Conservation (phyloP, 2,888 invertebrate species). For the Lasioglossum vierecki region DNA sequence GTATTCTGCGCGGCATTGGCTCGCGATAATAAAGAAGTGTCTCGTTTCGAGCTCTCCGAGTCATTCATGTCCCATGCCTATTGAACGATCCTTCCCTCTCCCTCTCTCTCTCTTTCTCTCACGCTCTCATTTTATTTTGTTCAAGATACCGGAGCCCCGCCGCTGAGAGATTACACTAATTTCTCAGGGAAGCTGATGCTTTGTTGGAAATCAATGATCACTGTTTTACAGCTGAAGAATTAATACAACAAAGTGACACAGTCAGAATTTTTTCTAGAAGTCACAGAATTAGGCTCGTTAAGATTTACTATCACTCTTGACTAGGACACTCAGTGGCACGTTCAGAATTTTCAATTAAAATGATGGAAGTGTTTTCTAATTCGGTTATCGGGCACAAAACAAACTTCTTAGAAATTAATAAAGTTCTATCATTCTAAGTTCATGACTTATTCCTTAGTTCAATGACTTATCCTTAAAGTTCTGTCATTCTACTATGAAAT, state of each 20-base stretch:
- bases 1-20: constrained; percentile 6
- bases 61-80: background rate
- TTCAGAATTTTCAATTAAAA: background rate
- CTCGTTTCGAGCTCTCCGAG: background rate
- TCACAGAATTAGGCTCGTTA: background rate
- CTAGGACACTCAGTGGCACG: too few relatives aligned
- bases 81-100: background rate
- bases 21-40: constrained; percentile 16
- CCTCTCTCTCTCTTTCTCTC: background rate
- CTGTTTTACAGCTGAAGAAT: background rate
- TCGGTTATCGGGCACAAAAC: too few relatives aligned
- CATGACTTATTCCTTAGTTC: too few relatives aligned
- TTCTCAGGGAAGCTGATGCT: background rate
- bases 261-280: background rate
- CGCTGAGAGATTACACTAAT: background rate
- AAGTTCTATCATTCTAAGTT: too few relatives aligned
- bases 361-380: background rate
- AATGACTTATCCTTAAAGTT: too few relatives aligned
- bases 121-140: background rate
- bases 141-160: background rate
- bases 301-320: background rate
- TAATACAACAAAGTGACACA: background rate
- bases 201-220: background rate
- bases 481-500: too few relatives aligned
- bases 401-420: too few relatives aligned